Conservation (phyloP, 2,888 invertebrate genomes). For the Neria commutata region DNA sequence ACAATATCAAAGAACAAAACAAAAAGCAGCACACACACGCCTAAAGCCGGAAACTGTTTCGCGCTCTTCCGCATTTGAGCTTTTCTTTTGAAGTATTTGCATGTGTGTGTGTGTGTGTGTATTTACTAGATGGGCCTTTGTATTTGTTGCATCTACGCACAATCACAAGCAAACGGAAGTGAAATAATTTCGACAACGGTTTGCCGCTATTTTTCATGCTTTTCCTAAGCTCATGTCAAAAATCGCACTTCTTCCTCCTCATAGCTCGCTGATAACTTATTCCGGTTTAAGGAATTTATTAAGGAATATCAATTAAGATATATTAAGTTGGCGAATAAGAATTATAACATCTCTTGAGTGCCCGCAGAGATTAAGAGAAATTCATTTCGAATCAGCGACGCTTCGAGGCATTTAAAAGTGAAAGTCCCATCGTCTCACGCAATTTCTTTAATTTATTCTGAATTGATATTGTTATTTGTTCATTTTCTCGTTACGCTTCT, state of each 20-base stretch:
- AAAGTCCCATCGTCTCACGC: no score
- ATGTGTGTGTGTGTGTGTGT: neutral
- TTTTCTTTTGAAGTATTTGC: neutral
- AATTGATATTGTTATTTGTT: no score
- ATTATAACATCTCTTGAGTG: no score
- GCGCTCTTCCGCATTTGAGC: conserved; percentile 14
- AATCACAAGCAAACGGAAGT: conserved; percentile 18
- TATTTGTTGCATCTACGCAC: no score
- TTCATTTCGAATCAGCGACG: no score
- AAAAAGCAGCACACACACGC: neutral
- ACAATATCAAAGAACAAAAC: neutral
- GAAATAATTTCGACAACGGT: conserved; percentile 5
- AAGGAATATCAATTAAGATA: no score
- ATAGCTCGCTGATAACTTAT: neutral
- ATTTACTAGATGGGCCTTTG: no score
- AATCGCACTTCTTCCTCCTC: neutral
- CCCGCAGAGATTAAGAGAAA: no score
- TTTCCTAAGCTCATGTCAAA: neutral
- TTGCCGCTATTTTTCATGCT: conserved; percentile 2
- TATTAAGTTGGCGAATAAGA: no score
- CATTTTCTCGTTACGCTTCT: no score
- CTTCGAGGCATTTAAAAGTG: no score
- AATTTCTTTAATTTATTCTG: no score
- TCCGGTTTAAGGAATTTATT: neutral
- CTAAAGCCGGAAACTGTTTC: conserved; percentile 12